Conservation (phyloP, 1,140 invertebrate species). For the Acromyrmex heyeri region DNA sequence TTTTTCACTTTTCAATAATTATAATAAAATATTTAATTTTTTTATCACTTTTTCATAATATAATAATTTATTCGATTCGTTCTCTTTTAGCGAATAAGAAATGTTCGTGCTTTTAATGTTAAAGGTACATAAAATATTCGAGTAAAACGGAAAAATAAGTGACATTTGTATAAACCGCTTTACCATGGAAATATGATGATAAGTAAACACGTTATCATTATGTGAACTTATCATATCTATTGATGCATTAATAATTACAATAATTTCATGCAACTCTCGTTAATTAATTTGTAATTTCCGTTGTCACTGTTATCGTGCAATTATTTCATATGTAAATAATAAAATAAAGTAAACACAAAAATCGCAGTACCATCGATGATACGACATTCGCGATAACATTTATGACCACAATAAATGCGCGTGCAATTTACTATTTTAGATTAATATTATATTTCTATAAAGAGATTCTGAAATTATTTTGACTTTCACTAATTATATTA, state of each 20-base stretch:
- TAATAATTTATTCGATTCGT: no score
- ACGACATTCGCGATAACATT: not conserved
- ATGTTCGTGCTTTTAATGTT: no score
- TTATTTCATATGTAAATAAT: not conserved
- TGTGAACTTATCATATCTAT: not conserved
- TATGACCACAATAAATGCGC: slow-evolving; percentile 25
- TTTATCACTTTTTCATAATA: no score
- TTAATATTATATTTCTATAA: no score
- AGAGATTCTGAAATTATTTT: no score
- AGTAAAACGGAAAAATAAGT: not conserved
- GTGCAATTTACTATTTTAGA: slow-evolving; percentile 11
- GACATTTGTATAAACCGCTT: slow-evolving; percentile 11
- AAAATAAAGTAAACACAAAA: not conserved
- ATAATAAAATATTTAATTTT: no score
- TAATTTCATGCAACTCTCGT: not conserved
- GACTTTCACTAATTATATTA: no score
- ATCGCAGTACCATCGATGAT: not conserved
- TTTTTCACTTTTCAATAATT: no score
- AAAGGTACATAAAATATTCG: not conserved
- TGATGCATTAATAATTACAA: not conserved
- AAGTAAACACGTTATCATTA: not conserved
- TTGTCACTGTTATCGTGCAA: not conserved
- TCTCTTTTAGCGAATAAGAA: no score
- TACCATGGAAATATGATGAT: not conserved
- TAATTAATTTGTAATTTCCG: not conserved